Evolutionary conservation across 2,888 invertebrate genomes (phyloP).

Genomic region (Ornithoptera alexandrae): DNA sequence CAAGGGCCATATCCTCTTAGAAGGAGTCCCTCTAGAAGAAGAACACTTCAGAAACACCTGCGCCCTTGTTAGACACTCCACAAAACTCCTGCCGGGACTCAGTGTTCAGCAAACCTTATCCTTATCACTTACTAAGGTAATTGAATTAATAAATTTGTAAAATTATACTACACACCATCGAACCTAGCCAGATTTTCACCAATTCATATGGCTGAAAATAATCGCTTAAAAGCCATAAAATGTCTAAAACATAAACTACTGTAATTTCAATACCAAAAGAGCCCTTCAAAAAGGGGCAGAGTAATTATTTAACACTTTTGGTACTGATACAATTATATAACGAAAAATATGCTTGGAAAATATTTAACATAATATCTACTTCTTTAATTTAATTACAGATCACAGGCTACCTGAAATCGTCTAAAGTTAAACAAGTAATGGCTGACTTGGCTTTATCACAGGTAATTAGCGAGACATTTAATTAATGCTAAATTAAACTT

Average conservation of each 20-base stretch:
- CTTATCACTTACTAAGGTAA: constrained; percentile 88
- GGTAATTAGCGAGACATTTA: constrained; percentile 43
- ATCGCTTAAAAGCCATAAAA: no score
- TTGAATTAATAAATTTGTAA: not conserved
- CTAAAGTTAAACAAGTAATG: constrained; percentile 94
- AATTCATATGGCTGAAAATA: no score
- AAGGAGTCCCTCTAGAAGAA: constrained; percentile 90
- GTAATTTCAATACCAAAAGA: no score
- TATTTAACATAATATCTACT: no score
- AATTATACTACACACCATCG: not conserved
- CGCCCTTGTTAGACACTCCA: constrained; percentile 93
- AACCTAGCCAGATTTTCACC: no score
- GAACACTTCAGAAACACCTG: constrained; percentile 92
- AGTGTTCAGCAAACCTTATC: constrained; percentile 92
- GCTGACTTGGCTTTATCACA: constrained; percentile 96
- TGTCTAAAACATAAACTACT: no score
- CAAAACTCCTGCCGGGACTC: constrained; percentile 90
- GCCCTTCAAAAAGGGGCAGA: no score
- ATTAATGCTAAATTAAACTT: not conserved
- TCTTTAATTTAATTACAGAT: constrained; percentile 68
- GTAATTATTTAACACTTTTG: no score
- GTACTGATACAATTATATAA: no score
- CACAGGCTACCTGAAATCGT: constrained; percentile 87
- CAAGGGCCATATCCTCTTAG: constrained; percentile 93
- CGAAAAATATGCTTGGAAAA: no score